Base-by-base conservation (phyloP, 1,140 invertebrate genomes). In the Nasonia vitripennis region DNA sequence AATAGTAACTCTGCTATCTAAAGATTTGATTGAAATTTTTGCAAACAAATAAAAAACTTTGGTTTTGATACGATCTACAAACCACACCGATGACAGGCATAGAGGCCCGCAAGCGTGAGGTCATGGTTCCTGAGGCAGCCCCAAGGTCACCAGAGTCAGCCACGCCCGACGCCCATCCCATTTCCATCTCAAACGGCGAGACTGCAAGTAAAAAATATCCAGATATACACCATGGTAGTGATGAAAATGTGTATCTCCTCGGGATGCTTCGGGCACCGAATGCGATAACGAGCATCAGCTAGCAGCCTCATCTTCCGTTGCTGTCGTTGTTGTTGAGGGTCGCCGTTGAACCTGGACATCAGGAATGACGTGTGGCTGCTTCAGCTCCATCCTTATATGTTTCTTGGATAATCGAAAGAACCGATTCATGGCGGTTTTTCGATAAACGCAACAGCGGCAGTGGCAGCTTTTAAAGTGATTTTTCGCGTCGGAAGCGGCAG, bases 181-280 rank as follows among this genome's bases (percentile, higher is more conserved):
- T 88, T 90, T 88, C 88, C 91, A 92, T 91, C 90, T 91, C 91
- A 92, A 92, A 92, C 88, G 89, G 89, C 86, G 89, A 91, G 91
- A 93, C 92, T 93, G 92, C 87, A 93, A 93, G 86, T 91, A 93
- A 93, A 93, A 93, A 92, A 92, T 88, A 91, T 79, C 89, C 87
- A 88, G 85, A 90, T 92, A 90, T 90, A 92, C 89, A 90, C 87
- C 87, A 87, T 71, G 84, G 83, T 87, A 89, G 73, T 83, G 84
- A 31, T 31, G 34, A 48, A 48, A 51, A 87, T 71, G 78, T 51
- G 23, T 78, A 78, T 87, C 51, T 83, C 62, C 80, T 86, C 48
- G 20, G 48, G 78, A 79, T 17, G 83, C 78, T 71, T 75, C 17
- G n/a, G 55, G n/a, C 41, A 85, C 10, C 20, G 27, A 78, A 11